Conservation (phyloP, 2,888 invertebrate genomes). For the Rhimphoctona megacephalus region DNA sequence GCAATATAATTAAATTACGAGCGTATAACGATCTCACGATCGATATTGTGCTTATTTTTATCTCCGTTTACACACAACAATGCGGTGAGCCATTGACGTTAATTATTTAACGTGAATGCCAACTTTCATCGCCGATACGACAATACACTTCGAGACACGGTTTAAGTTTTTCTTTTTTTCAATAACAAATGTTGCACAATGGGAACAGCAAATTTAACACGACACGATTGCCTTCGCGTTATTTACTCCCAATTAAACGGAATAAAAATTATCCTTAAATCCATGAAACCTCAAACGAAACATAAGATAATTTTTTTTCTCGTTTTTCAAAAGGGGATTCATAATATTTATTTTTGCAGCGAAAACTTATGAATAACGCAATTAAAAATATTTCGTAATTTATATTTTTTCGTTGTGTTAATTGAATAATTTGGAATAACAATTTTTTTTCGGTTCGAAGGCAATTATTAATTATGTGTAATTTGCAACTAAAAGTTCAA, state of each 20-base stretch:
- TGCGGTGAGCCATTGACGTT: constrained; percentile 42
- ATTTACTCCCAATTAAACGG: not conserved
- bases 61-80: constrained; percentile 29
- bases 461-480: not conserved
- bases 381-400: too few relatives aligned
- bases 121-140: constrained; percentile 40
- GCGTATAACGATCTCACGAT: constrained; percentile 66
- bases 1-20: constrained; percentile 71
- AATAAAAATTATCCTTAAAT: not conserved
- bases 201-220: not conserved
- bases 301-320: not conserved
- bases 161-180: not conserved
- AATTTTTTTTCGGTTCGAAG: too few relatives aligned
- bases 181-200: constrained; percentile 5
- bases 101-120: constrained; percentile 54
- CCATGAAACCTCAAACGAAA: not conserved
- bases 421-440: too few relatives aligned
- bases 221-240: not conserved
- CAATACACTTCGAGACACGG: not conserved
- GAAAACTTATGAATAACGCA: too few relatives aligned
- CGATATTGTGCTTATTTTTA: constrained; percentile 59
- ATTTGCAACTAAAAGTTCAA: not conserved
- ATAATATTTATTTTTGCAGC: not conserved
- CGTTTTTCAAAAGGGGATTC: not conserved
- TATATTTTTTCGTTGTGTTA: not conserved